Conservation (phyloP, 2,797 vertebrate genomes). For the Sebastes cheni region DNA sequence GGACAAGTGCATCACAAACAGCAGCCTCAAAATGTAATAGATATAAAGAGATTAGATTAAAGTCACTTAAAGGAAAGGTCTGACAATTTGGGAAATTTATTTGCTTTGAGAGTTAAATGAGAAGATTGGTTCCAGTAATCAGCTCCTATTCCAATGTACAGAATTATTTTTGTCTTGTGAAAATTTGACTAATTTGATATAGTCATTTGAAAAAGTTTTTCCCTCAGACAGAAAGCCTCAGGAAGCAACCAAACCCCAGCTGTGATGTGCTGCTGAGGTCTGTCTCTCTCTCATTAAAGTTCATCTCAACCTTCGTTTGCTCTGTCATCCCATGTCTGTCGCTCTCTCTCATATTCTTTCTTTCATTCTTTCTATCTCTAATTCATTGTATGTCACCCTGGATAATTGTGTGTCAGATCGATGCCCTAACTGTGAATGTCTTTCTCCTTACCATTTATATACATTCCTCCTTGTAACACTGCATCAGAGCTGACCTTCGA, state of each 20-base stretch:
- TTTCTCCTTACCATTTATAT: slow-evolving; percentile 4
- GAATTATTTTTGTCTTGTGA: background rate
- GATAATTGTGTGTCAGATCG: slow-evolving; percentile 46
- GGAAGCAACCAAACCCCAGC: slow-evolving; percentile 40
- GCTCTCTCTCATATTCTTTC: background rate
- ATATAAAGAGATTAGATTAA: background rate
- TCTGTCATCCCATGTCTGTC: background rate
- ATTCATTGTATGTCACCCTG: slow-evolving; percentile 36
- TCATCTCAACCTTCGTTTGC: slow-evolving; percentile 35
- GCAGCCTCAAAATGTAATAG: background rate
- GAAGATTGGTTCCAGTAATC: background rate
- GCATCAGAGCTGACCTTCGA: slow-evolving; percentile 40
- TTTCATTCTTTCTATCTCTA: slow-evolving; percentile 22
- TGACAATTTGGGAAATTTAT: rapidly evolving
- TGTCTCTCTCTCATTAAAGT: slow-evolving; percentile 45
- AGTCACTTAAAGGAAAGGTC: background rate
- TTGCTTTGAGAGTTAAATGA: background rate
- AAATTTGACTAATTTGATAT: slow-evolving; percentile 37
- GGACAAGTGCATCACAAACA: background rate
- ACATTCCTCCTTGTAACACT: slow-evolving; percentile 9
- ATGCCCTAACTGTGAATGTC: slow-evolving; percentile 26
- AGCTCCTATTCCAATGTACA: background rate
- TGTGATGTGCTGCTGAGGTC: slow-evolving; percentile 33
- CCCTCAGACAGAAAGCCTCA: slow-evolving; percentile 15
- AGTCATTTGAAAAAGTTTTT: slow-evolving; percentile 39